phyloP scores from a whole-genome alignment of 1,140 invertebrate genomes.

The Saxidomus purpurata region DNA sequence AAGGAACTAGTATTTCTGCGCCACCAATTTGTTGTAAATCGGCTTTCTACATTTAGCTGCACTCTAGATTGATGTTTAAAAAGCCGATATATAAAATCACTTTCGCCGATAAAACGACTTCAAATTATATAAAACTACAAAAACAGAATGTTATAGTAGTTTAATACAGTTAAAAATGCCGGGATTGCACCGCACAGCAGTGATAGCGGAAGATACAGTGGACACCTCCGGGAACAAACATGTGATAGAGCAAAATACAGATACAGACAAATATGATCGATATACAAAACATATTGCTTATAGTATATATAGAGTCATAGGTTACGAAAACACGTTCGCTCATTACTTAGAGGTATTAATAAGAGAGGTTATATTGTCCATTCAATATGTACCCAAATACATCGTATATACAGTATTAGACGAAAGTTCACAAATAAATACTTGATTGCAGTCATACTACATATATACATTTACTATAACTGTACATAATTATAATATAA shows the following conservation, averaged over 20 bases:
- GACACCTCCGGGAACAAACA: background rate
- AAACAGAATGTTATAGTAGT: background rate
- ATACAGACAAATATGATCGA: no score
- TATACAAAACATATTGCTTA: no score
- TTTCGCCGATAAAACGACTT: no score
- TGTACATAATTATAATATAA: constrained; percentile 14
- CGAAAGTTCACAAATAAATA: constrained; percentile 33
- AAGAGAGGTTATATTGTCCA: background rate
- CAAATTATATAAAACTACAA: background rate
- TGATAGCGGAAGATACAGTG: background rate
- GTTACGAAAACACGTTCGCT: no score
- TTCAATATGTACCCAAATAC: background rate
- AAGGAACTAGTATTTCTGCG: no score
- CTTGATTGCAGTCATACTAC: background rate
- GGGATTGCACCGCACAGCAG: constrained; percentile 7
- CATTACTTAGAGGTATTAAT: no score
- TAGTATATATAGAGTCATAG: no score
- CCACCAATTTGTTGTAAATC: no score
- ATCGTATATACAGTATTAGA: background rate
- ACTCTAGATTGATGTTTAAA: no score
- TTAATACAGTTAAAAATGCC: background rate
- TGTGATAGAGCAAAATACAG: no score
- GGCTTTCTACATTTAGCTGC: no score
- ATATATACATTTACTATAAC: background rate
- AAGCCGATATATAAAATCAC: no score